Evolutionary conservation across 2,113 vertebrate species (phyloP), one percentile per base, ranked within the genome.

Genomic region (Collichthys lucidus): DNA sequence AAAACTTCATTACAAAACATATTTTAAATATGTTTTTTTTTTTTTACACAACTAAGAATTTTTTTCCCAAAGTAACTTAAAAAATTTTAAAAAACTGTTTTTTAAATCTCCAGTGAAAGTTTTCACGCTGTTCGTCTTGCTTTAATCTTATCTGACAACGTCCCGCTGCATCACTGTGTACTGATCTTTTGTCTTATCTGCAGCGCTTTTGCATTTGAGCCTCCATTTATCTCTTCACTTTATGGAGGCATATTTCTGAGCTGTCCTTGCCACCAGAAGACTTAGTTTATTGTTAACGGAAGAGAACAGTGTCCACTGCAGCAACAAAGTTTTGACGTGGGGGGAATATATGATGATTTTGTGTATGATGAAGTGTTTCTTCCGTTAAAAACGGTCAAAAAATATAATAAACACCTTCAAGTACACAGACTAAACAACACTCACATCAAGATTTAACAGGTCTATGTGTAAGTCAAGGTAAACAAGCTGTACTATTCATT

Each of bases 181-280:
- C 62, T 60, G 40, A 84, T 72, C 44, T 66, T 68, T 65, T 12
- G 56, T 40, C 35, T 76, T 22, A 59, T 84, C 56, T 59, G n/a
- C 47, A 31, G 5, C 66, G 68, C 19, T 78, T 82, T 70, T 57
- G 35, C 40, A 50, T 79, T 80, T 55, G 10, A n/a, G 57, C 46
- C 19, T 40, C 11, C 3, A 29, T 72, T 82, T 69, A 77, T 84
- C 75, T 77, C 65, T 4, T 57, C 17, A 59, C 49, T 31, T 57
- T 59, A 35, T n/a, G 15, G 52, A 61, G 52, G 20, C 42, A 31
- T 26, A 46, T 75, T 59, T 76, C 61, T 0, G 57, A 78, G 40
- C n/a, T 12, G 49, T 26, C 52, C 7, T 17, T 79, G 50, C 22
- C 61, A 53, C 0, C 62, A 29, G 63, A 68, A 15, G 52, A 60